Percentiles rank a stretch among this genome's conserved stretches.
Evolutionary conservation across 2,888 invertebrate species (phyloP).

Genomic region (Eupithecia exiguata): DNA sequence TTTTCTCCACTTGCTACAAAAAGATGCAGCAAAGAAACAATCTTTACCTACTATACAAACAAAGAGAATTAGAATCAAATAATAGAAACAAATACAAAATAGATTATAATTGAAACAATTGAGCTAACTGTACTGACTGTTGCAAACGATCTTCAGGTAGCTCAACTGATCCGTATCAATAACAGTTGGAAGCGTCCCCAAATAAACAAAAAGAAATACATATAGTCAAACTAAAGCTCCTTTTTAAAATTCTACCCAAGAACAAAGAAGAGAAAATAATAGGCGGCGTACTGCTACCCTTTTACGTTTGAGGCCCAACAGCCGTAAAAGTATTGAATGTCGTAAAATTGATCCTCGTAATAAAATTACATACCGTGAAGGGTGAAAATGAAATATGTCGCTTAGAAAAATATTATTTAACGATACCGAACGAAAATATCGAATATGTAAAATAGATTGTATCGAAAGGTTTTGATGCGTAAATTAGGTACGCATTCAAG

Average conservation of each 20-base stretch:
- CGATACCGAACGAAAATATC: conserved; percentile 43
- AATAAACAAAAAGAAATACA: background rate
- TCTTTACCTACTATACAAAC: too few relatives aligned
- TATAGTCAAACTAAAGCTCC: conserved; percentile 42
- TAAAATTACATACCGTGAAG: conserved; percentile 73
- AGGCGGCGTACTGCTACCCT: conserved; percentile 66
- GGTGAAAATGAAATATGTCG: conserved; percentile 72
- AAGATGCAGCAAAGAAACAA: conserved; percentile 2
- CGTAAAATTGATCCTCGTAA: conserved; percentile 75
- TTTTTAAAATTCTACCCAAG: conserved; percentile 59
- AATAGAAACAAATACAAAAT: too few relatives aligned
- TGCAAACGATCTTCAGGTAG: too few relatives aligned
- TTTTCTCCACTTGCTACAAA: background rate
- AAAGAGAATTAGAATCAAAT: too few relatives aligned
- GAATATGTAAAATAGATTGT: background rate
- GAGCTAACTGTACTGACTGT: too few relatives aligned
- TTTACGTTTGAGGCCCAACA: conserved; percentile 72
- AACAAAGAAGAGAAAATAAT: conserved; percentile 61
- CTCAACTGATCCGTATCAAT: too few relatives aligned
- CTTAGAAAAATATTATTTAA: conserved; percentile 57
- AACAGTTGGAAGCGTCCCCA: too few relatives aligned
- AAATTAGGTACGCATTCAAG: conserved; percentile 43
- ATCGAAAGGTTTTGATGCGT: conserved; percentile 31
- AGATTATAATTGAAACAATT: too few relatives aligned
- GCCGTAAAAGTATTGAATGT: conserved; percentile 77